A percentile compares a stretch with the other conserved stretches of the same genome.
Conservation (phyloP, 2,888 invertebrate species). For the Caenorhabditis sp. region DNA sequence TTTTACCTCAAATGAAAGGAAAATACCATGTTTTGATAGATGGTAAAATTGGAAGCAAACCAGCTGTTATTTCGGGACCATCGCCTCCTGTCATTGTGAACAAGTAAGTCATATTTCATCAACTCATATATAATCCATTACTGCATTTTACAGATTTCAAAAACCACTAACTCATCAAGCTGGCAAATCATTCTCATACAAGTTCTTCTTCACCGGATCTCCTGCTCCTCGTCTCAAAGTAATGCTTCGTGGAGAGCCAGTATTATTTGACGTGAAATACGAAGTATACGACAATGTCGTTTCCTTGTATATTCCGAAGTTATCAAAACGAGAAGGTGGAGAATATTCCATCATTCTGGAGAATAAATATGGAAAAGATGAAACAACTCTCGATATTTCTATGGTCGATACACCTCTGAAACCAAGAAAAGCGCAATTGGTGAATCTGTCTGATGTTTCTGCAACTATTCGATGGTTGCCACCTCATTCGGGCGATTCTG, state of each 20-base stretch:
- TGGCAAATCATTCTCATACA: constrained; percentile 50
- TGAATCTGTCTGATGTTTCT: constrained; percentile 34
- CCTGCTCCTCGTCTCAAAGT: constrained; percentile 45
- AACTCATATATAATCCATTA: not conserved
- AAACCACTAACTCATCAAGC: constrained; percentile 46
- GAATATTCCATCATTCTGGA: constrained; percentile 42
- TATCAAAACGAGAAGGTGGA: constrained; percentile 42
- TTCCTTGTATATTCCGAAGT: constrained; percentile 37
- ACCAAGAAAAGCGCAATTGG: constrained; percentile 41
- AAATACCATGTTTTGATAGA: constrained; percentile 54
- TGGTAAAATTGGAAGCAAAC: constrained; percentile 41
- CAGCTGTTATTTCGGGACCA: constrained; percentile 42
- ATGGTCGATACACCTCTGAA: constrained; percentile 50
- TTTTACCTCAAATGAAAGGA: constrained; percentile 47
- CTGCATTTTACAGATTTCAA: constrained; percentile 16
- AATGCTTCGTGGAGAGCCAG: constrained; percentile 30
- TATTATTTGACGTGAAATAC: constrained; percentile 36
- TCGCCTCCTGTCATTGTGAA: constrained; percentile 43
- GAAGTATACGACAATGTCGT: constrained; percentile 50
- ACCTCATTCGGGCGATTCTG: constrained; percentile 45
- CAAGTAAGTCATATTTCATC: constrained; percentile 21
- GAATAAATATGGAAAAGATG: constrained; percentile 47
- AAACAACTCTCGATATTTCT: constrained; percentile 34
- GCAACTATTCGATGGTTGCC: constrained; percentile 41
- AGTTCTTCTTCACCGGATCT: constrained; percentile 39